Base-by-base conservation (phyloP, 2,113 vertebrate species). In the Pungitius pungitius region DNA sequence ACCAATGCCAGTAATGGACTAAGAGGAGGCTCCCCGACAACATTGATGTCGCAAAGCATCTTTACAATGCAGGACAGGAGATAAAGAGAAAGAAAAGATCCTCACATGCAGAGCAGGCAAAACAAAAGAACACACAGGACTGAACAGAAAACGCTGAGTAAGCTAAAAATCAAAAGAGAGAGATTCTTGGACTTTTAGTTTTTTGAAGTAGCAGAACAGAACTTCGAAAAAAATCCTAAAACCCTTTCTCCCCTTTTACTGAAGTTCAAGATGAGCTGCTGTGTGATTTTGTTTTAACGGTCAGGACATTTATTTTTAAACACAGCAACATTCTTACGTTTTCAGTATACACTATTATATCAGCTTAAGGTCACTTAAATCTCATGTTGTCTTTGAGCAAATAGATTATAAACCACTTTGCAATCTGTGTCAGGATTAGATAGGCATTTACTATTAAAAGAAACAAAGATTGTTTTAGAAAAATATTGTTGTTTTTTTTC, bases 351-450 rank as follows among this genome's bases (percentile, higher is more conserved):
- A 58, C 55, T 74, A 75, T 58, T 49, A 62, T 17, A 68, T 69
- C 18, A 1, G 66, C 55, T 80, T 78, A 78, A 65, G 75, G 51
- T 65, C 59, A 74, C 61, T 84, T 64, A 74, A 56, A 6, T 75
- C 58, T 70, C 45, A 64, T 75, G 18, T 84, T 75, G 52, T 77
- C 40, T 80, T 78, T 72, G 45, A 69, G 14, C 65, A 81, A 85
- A 80, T 72, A 76, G 71, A 84, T 82, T 80, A 74, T 62, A 73
- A 78, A 81, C 68, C 71, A 82, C 73, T 81, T 67, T 73, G 75
- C 67, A 67, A 82, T 87, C 72, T 82, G 76, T 56, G 47, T 22
- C 22, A 17, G 82, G 84, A 89, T 90, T 90, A 89, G 73, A n/a
- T 6, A 57, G 20, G 57, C 63, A 73, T 84, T 77, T 57, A 56